Evolutionary conservation across 2,797 vertebrate genomes (phyloP).

Genomic region (Ctenopoma multispine): DNA sequence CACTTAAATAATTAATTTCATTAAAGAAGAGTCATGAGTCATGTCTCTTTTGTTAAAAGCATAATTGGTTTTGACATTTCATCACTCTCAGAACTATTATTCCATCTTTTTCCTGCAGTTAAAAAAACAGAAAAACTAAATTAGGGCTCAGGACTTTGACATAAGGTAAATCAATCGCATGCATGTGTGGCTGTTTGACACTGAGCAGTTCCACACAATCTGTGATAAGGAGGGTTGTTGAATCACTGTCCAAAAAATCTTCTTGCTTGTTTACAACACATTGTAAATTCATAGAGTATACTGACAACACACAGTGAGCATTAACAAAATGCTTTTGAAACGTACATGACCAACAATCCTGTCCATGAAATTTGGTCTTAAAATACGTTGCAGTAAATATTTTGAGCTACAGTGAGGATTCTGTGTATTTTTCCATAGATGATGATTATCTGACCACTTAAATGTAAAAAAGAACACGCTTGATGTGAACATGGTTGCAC

Average conservation of each 20-base stretch:
- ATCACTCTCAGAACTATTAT: constrained; percentile 55
- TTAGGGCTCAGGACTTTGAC: constrained; percentile 37
- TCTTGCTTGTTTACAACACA: background rate
- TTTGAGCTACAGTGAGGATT: no score
- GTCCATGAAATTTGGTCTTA: no score
- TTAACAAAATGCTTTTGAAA: no score
- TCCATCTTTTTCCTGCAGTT: constrained; percentile 20
- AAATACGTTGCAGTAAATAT: no score
- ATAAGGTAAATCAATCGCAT: constrained; percentile 11
- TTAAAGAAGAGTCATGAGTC: constrained; percentile 40
- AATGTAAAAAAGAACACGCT: no score
- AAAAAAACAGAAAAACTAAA: constrained; percentile 49
- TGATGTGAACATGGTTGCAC: no score
- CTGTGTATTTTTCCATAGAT: no score
- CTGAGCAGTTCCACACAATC: background rate
- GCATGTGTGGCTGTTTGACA: constrained; percentile 18
- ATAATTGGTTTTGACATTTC: constrained; percentile 63
- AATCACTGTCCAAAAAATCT: background rate
- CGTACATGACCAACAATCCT: no score
- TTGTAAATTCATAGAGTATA: no score
- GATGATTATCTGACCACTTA: no score
- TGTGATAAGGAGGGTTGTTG: background rate
- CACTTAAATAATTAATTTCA: constrained; percentile 38
- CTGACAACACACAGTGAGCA: no score
- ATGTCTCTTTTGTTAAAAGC: constrained; percentile 47